Percentiles rank a stretch among this genome's conserved stretches.
Evolutionary conservation across 1,140 invertebrate genomes (phyloP).

Genomic region (Magallana angulata): DNA sequence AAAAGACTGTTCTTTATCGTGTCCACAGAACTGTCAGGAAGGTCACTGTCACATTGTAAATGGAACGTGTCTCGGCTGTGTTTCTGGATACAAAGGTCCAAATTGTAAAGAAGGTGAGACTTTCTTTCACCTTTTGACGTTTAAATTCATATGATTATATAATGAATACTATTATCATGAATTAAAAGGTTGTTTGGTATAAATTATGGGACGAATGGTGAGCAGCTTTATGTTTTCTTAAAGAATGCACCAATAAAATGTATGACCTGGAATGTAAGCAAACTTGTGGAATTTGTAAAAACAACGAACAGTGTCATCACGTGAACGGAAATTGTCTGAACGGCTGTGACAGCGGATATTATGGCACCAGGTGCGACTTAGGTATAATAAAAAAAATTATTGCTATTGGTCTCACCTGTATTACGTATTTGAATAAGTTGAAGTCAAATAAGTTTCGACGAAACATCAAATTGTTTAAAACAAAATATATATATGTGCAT

Average conservation of each 20-base stretch:
- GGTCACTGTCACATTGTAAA: neutral
- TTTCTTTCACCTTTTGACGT: neutral
- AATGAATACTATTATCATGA: too few species aligned
- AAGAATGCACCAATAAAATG: neutral
- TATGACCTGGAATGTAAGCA: neutral
- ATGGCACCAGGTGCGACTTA: neutral
- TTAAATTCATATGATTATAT: too few species aligned
- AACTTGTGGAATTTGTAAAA: slow-evolving; percentile 4
- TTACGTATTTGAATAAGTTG: too few species aligned
- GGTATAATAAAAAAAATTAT: neutral
- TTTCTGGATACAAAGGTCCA: neutral
- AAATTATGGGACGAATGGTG: too few species aligned
- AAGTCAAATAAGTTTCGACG: too few species aligned
- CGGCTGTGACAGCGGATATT: slow-evolving; percentile 6
- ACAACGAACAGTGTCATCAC: neutral
- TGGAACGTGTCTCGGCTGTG: neutral
- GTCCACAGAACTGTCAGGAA: neutral
- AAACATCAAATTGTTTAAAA: too few species aligned
- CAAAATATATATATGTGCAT: too few species aligned
- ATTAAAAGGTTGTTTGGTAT: too few species aligned
- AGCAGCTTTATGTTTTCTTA: neutral
- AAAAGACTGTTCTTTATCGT: neutral
- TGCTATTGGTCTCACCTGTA: too few species aligned
- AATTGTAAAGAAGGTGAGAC: neutral
- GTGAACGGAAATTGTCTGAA: slow-evolving; percentile 8